Evolutionary conservation across 2,888 invertebrate species (phyloP).

Genomic region (Chesias legatella): DNA sequence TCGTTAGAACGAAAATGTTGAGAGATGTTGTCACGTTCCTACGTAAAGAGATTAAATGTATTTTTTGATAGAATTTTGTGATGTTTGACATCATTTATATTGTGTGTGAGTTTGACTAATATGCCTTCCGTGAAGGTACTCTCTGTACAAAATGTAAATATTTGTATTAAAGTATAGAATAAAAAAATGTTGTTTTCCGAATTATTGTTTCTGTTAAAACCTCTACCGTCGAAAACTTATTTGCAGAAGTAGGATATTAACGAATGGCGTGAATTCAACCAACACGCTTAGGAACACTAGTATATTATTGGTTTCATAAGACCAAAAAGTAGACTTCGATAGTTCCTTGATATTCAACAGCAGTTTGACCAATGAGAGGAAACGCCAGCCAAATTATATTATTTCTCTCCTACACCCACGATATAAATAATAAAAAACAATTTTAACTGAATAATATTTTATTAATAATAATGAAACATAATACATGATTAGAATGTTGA

Average conservation of each 20-base stretch:
- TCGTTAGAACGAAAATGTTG: neutral
- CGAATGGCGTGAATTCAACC: no score
- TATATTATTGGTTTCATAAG: no score
- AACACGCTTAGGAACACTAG: no score
- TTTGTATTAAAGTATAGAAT: constrained; percentile 53
- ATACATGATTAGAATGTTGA: constrained; percentile 53
- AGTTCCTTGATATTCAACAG: no score
- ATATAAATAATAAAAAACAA: no score
- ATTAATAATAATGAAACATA: constrained; percentile 64
- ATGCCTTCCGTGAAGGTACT: constrained; percentile 77
- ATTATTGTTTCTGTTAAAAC: constrained; percentile 31
- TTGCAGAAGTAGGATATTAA: no score
- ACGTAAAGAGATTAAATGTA: no score
- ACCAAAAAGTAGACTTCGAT: no score
- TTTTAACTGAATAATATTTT: constrained; percentile 54
- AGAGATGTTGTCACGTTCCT: neutral
- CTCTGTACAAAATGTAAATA: constrained; percentile 69
- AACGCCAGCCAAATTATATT: no score
- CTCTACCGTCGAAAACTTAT: no score
- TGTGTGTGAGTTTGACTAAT: constrained; percentile 39
- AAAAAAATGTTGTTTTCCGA: constrained; percentile 61
- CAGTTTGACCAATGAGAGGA: no score
- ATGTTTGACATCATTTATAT: constrained; percentile 25
- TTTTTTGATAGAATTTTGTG: constrained; percentile 14
- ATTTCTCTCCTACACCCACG: no score